Conservation (phyloP, 2,113 vertebrate genomes). For the Cheilinus undulatus region DNA sequence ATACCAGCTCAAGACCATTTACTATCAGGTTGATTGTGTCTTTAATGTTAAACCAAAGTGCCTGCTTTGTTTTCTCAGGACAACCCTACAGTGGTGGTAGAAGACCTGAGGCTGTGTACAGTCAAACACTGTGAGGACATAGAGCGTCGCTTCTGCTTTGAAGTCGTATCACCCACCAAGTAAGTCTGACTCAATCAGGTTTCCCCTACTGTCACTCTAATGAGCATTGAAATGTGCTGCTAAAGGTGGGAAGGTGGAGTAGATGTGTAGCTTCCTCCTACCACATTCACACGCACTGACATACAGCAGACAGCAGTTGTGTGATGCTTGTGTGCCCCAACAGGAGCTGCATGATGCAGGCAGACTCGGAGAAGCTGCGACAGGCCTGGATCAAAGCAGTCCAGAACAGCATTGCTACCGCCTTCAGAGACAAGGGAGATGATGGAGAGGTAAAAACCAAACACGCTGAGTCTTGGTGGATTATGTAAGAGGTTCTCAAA, state of each 20-base stretch:
- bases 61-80: conserved; percentile 83
- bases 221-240: conserved; percentile 14
- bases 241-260: conserved; percentile 11
- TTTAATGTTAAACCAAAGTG: background rate
- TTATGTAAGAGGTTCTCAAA: background rate
- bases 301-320: conserved; percentile 22
- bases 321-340: conserved; percentile 42
- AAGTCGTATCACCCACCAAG: conserved; percentile 98
- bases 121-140: conserved; percentile 98
- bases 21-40: background rate
- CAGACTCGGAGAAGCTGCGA: conserved; percentile 95
- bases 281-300: background rate
- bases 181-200: conserved; percentile 71
- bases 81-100: conserved; percentile 96
- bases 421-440: conserved; percentile 95
- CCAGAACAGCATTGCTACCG: conserved; percentile 96
- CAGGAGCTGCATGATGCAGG: conserved; percentile 98
- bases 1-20: too few species aligned
- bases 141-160: conserved; percentile 97
- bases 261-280: conserved; percentile 3
- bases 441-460: conserved; percentile 86
- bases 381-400: conserved; percentile 98
- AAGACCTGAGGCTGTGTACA: conserved; percentile 94
- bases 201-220: conserved; percentile 3
- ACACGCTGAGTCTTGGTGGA: background rate